Evolutionary conservation across 2,113 vertebrate genomes (phyloP).

Genomic region (Perccottus glenii): DNA sequence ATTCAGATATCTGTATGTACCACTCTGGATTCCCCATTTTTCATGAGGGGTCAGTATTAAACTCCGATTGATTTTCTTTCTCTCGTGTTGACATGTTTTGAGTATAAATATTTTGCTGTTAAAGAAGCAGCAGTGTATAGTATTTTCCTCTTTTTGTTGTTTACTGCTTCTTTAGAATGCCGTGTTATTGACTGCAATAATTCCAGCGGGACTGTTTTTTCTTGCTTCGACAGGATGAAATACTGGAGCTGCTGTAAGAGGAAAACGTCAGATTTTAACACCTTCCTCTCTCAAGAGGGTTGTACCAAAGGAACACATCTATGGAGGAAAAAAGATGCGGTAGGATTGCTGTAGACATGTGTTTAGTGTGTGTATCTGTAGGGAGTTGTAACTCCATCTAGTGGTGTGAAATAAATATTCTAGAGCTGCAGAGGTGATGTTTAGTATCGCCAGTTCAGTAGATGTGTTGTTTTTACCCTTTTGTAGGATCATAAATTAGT

Average conservation of each 20-base stretch:
- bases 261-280: conserved; percentile 95
- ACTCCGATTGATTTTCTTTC: not conserved
- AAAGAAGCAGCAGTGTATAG: not conserved
- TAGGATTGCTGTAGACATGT: conserved; percentile 67
- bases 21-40: conserved; percentile 94
- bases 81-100: not conserved
- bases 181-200: conserved; percentile 28
- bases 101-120: not conserved
- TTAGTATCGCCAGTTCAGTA: not conserved
- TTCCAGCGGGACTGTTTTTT: conserved; percentile 19
- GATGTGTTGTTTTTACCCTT: conserved; percentile 4
- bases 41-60: conserved; percentile 90
- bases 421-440: not conserved
- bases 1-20: conserved; percentile 86
- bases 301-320: conserved; percentile 87
- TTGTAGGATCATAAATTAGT: conserved; percentile 89
- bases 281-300: conserved; percentile 93
- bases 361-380: not conserved
- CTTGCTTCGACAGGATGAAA: conserved; percentile 87
- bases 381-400: conserved; percentile 50
- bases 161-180: conserved; percentile 24
- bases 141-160: conserved; percentile 22
- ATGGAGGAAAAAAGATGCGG: conserved; percentile 91
- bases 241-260: conserved; percentile 98
- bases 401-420: conserved; percentile 22